phyloP scores from a whole-genome alignment of 2,888 invertebrate species.

The Nebria salina region DNA sequence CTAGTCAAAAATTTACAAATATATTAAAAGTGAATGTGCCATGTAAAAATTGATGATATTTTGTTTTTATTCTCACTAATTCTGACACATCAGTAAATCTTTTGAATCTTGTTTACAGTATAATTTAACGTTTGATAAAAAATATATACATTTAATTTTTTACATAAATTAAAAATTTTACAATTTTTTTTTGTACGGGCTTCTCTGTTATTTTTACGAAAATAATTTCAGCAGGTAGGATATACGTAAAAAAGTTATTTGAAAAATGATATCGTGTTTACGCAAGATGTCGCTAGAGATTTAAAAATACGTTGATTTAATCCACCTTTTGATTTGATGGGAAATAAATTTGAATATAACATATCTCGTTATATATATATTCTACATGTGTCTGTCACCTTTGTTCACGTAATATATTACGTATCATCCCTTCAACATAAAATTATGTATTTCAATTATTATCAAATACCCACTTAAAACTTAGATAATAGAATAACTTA shows the following conservation, averaged over 20 bases:
- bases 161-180: neutral
- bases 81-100: too few relatives aligned
- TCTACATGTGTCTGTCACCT: slow-evolving; percentile 20
- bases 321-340: slow-evolving; percentile 8
- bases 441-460: slow-evolving; percentile 35
- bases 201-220: neutral
- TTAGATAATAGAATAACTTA: neutral
- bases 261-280: neutral
- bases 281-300: neutral
- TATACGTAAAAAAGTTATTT: neutral
- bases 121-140: neutral
- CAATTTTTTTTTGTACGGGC: neutral
- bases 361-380: neutral
- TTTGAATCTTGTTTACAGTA: too few relatives aligned
- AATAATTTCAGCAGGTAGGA: neutral
- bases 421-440: slow-evolving; percentile 16
- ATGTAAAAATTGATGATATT: too few relatives aligned
- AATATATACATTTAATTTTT: neutral
- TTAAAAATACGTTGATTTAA: slow-evolving; percentile 15
- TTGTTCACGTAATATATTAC: slow-evolving; percentile 37
- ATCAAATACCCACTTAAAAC: neutral
- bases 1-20: too few relatives aligned
- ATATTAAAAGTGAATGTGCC: too few relatives aligned
- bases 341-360: slow-evolving; percentile 27
- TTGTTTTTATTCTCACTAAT: too few relatives aligned